Conservation (phyloP, 2,113 vertebrate species). For the Regulus satrapa region DNA sequence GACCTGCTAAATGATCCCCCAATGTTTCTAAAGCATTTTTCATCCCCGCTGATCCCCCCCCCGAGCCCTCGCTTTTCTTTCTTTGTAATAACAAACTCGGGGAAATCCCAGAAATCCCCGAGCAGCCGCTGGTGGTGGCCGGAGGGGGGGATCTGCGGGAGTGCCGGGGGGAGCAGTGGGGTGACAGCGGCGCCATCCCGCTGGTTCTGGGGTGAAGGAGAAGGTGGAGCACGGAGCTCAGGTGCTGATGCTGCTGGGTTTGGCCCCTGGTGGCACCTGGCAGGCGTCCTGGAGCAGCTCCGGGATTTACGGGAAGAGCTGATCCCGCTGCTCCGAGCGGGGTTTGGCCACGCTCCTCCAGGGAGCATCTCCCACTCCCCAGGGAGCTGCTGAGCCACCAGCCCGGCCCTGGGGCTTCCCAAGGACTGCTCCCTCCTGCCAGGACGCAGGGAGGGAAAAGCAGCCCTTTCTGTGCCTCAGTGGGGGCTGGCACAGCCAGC, state of each 20-base stretch:
- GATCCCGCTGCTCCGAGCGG: accelerated
- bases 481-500: background rate
- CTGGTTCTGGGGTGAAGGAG: background rate
- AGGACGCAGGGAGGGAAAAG: accelerated
- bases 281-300: background rate
- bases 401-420: background rate
- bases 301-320: background rate
- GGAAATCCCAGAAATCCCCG: background rate
- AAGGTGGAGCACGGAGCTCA: background rate
- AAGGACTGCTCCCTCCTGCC: background rate
- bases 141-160: background rate
- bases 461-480: background rate
- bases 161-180: background rate
- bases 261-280: background rate
- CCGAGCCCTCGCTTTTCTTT: background rate
- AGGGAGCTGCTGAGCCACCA: background rate
- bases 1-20: conserved; percentile 10
- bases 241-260: background rate
- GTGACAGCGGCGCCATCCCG: background rate
- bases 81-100: background rate
- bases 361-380: background rate
- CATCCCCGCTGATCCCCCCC: conserved; percentile 12
- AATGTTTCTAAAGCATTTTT: background rate
- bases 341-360: background rate
- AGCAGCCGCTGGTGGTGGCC: accelerated